These are phyloP conservation scores for Motacilla alba DNA, from an alignment of 2,113 vertebrate species.

Conservation along the genomic window DNA sequence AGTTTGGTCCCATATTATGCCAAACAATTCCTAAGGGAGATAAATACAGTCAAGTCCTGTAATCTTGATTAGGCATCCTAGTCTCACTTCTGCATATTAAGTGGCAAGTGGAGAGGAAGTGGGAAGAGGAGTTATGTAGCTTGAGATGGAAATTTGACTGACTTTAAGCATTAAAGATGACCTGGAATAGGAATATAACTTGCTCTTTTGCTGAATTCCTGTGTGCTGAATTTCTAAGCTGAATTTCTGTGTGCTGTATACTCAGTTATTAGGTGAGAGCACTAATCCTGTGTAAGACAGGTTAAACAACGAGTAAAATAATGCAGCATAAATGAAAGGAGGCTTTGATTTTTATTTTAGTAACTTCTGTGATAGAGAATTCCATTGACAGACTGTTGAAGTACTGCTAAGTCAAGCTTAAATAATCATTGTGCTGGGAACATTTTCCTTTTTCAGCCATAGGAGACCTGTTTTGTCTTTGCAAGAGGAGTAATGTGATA, in stretches of 20 bases:
- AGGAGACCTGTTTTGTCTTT: background rate
- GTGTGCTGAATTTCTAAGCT: background rate
- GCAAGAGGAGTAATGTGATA: background rate
- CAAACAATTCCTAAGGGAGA: background rate
- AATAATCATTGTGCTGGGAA: conserved; percentile 1
- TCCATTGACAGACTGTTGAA: background rate
- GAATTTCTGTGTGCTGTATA: background rate
- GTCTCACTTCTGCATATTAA: background rate
- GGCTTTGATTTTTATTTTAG: background rate
- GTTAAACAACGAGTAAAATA: background rate
- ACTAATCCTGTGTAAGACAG: background rate
- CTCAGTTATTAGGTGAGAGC: background rate
- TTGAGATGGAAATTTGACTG: background rate
- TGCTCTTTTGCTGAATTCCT: background rate
- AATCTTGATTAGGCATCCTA: background rate
- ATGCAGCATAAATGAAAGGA: background rate
- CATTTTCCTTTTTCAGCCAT: background rate
- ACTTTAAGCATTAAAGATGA: background rate
- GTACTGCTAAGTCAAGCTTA: conserved; percentile 1
- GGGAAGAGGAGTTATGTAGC: background rate
- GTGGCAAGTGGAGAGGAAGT: background rate
- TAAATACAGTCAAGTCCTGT: background rate
- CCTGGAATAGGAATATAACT: background rate
- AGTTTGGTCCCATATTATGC: background rate
- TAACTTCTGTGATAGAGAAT: background rate